Evolutionary conservation across 2,888 invertebrate genomes (phyloP), one percentile per base, ranked within the genome.

Genomic region (Lumbricus terrestris): DNA sequence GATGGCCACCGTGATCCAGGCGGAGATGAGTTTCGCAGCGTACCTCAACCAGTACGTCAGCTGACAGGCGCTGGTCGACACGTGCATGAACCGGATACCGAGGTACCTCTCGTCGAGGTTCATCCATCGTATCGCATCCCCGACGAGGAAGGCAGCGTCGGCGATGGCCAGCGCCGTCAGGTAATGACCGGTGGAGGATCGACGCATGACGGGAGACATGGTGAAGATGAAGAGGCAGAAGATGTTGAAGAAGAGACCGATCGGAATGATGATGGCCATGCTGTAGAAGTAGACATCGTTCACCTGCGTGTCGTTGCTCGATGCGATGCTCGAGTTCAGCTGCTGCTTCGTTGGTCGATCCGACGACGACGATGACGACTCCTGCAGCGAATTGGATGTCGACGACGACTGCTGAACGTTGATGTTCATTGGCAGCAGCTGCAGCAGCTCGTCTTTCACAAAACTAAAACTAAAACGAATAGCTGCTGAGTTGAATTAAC

Each of bases 1-100:
- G 89, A 93, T 93, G 34, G 92, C 93, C 33, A 93, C 93, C 8
- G 93, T 93, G 90, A 93, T 92, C 93, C 93, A 93, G 69, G 92
- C 91, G 13, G 93, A 91, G 69, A 88, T 89, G 47, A 91, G 88
- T 90, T 91, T 91, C 88, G 88, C 88, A 33, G 35, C 20, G 89
- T 91, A 91, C n/a, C 91, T 90, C 82, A 90, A 37, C 69, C 85
- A 90, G 90, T 90, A 37, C 29, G 82, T 88, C 34, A 29, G 29
- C 88, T 89, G 40, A 33, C 90, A 90, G 35, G 82, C 35, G 18
- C 11, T 85, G 89, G 42, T n/a, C 20, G 82, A 88, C 34, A n/a
- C 40, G 20, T 82, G 88, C 29, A 91, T 29, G 54, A 91, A 88
- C 8, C 37, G 54, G 47, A 83, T 23, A 16, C 88, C 82, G 33